Evolutionary conservation across 2,113 vertebrate species (phyloP), one percentile per base, ranked within the genome.

Genomic region (Pleuronectes platessa): DNA sequence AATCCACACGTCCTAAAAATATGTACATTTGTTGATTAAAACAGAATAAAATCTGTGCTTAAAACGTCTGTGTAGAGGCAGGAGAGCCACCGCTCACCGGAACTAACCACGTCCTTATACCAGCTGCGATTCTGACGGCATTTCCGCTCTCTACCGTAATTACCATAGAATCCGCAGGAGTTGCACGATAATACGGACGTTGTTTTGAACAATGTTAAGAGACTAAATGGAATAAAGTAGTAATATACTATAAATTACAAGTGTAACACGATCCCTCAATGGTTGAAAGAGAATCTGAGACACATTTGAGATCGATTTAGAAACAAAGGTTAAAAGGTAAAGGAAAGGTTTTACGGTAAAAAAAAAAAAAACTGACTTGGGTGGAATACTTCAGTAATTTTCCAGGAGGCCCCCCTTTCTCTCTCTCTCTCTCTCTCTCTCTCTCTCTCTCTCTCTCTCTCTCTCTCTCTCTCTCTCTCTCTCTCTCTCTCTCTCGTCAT

Each of bases 41-140:
- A 82, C 31, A 62, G 54, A 1, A 69, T n/a, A 10, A 53, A 67
- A 11, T 10, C 12, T 20, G 23, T 1, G 6, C 2, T 72, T 62
- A 82, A 24, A 56, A 3, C 40, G 18, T 21, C 58, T 15, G 35
- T 9, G 71, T 61, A 11, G 0, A 21, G 31, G 75, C 54, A 79
- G 67, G 20, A 74, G 67, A 68, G 37, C 80, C 85, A 81, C 88
- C 87, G 82, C 75, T 84, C 61, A 67, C 86, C 90, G 89, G 89
- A 93, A 89, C 70, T 56, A 73, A 86, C 88, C 88, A 74, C 85
- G 89, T 87, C 86, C 54, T 90, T 90, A 74, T 86, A 86, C 85
- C 83, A 88, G 75, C 88, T 65, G 84, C 77, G 58, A 71, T 0
- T 5, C 35, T 4, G 1, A 88, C 81, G 90, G 8, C 61, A 90